Evolutionary conservation across 2,888 invertebrate species (phyloP).

Genomic region (Chirona hameri): DNA sequence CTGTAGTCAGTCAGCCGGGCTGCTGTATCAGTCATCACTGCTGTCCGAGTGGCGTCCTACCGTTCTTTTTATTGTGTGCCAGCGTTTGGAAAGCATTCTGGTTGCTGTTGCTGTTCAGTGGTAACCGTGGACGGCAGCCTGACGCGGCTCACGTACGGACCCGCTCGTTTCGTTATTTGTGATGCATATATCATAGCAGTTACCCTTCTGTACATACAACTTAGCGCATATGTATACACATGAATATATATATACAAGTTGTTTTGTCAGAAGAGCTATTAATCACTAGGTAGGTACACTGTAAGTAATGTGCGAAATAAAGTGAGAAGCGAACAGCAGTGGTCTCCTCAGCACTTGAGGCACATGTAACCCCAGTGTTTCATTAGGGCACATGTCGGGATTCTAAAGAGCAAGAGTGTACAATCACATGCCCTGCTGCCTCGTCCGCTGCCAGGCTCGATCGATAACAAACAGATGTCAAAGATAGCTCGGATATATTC

Average conservation of each 20-base stretch:
- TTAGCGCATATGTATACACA: neutral
- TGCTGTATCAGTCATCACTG: neutral
- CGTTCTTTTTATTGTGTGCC: neutral
- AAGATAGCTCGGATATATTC: no score
- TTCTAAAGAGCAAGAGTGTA: no score
- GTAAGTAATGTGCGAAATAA: conserved; percentile 25
- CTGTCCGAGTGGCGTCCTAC: neutral
- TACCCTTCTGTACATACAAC: neutral
- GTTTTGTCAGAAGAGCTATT: neutral
- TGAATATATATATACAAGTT: conserved; percentile 26
- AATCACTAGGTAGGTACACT: conserved; percentile 24
- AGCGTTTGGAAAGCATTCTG: neutral
- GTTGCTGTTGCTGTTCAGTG: conserved; percentile 2
- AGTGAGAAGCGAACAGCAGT: neutral
- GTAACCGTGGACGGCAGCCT: neutral
- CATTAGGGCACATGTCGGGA: no score
- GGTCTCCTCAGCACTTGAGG: no score
- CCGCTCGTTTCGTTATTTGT: conserved; percentile 3
- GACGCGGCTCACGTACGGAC: neutral
- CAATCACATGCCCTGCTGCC: no score
- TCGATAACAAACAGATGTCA: no score
- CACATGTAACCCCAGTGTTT: no score
- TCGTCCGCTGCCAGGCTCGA: no score
- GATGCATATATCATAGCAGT: conserved; percentile 3
- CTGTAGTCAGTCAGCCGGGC: neutral